A percentile compares a stretch with the other conserved stretches of the same genome.
Conservation (phyloP, 2,888 invertebrate genomes). For the Micropterix aruncella region DNA sequence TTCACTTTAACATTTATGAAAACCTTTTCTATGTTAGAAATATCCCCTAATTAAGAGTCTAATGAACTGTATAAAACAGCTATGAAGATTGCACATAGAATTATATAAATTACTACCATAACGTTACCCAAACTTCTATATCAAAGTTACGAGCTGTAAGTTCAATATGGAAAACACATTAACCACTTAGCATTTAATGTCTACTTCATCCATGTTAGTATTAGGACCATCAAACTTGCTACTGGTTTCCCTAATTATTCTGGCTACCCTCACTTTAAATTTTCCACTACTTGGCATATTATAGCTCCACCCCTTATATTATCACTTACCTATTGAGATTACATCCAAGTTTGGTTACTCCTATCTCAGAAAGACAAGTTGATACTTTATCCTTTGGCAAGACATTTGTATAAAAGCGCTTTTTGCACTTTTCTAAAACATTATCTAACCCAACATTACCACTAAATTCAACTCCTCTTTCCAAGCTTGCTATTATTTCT, state of each 20-base stretch:
- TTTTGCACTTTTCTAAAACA: no score
- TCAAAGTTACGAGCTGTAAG: conserved; percentile 4
- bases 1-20: no score
- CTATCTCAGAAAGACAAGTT: conserved; percentile 4
- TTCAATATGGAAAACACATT: conserved; percentile 4
- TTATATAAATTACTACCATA: conserved; percentile 4
- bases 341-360: conserved; percentile 4
- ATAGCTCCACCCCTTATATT: conserved; percentile 5
- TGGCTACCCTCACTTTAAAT: conserved; percentile 4
- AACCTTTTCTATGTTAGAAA: no score
- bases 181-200: conserved; percentile 4
- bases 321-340: conserved; percentile 3
- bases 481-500: no score
- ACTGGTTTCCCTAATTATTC: conserved; percentile 4
- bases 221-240: conserved; percentile 3
- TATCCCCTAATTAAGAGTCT: conserved; percentile 4
- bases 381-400: no score
- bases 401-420: no score
- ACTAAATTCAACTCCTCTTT: no score
- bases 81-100: conserved; percentile 4
- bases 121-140: conserved; percentile 5
- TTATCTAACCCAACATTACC: no score
- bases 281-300: conserved; percentile 4
- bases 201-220: conserved; percentile 4
- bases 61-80: conserved; percentile 4